A percentile compares a stretch with the other conserved stretches of the same genome.
These are phyloP conservation scores for Rhingia rostrata DNA, from an alignment of 2,888 invertebrate genomes.

Conservation along the genomic window DNA sequence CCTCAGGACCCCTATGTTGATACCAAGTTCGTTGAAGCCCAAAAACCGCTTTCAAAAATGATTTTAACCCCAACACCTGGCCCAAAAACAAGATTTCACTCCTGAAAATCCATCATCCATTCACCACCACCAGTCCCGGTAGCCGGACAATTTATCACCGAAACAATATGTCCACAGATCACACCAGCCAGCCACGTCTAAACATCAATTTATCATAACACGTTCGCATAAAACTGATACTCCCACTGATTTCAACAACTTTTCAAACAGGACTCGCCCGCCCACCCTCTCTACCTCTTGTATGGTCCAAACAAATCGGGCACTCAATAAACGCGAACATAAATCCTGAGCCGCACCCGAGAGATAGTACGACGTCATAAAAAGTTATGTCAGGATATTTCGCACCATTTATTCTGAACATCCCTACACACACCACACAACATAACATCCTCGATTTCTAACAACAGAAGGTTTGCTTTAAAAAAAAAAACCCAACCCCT, in stretches of 20 bases:
- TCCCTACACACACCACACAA: conserved; percentile 27
- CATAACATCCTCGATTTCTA: conserved; percentile 16
- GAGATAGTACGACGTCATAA: conserved; percentile 46
- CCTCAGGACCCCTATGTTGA: no score
- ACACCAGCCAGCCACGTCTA: neutral
- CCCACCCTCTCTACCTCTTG: no score
- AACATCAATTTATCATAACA: conserved; percentile 44
- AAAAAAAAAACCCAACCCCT: conserved; percentile 11
- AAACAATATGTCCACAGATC: conserved; percentile 20
- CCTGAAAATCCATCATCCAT: neutral
- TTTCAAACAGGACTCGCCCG: conserved; percentile 6
- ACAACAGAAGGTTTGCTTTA: conserved; percentile 26
- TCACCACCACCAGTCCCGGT: neutral
- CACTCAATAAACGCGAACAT: conserved; percentile 48
- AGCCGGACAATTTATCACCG: conserved; percentile 26
- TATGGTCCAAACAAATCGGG: neutral
- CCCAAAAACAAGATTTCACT: neutral
- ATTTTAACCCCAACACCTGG: neutral
- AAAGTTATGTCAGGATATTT: conserved; percentile 67
- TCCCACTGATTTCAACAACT: conserved; percentile 39
- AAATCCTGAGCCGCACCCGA: conserved; percentile 44
- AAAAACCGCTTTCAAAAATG: no score
- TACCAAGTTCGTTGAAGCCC: no score
- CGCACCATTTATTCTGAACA: conserved; percentile 63
- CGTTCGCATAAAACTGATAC: conserved; percentile 21